A percentile compares a stretch with the other conserved stretches of the same genome.
Conservation (phyloP, 2,888 invertebrate species). For the Orchesellides sinensis region DNA sequence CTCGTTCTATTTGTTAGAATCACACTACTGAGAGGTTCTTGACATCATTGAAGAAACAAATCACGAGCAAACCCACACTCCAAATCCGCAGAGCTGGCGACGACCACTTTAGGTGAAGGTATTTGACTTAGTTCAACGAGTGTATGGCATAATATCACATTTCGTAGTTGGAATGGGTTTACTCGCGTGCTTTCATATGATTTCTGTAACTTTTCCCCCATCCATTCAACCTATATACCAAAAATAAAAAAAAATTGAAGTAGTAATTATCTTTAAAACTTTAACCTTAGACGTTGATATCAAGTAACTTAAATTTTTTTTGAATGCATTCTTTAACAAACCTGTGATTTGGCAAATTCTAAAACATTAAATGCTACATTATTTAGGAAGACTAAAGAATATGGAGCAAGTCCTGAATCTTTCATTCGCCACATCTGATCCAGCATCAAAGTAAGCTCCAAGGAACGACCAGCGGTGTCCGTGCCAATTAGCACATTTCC, state of each 20-base stretch:
- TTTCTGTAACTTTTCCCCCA: conserved; percentile 81
- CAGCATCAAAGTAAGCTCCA: conserved; percentile 80
- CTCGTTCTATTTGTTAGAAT: conserved; percentile 83
- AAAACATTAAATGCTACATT: conserved; percentile 81
- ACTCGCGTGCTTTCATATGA: conserved; percentile 74
- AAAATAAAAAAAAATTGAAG: not conserved
- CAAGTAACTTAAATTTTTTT: not conserved
- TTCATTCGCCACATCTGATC: conserved; percentile 78
- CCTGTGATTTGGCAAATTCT: conserved; percentile 81
- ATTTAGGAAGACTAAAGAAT: conserved; percentile 80
- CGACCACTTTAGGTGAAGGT: conserved; percentile 80
- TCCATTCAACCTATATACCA: conserved; percentile 80
- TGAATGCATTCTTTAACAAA: conserved; percentile 61
- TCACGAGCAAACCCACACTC: conserved; percentile 81
- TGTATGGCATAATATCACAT: conserved; percentile 80
- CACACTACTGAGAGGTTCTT: conserved; percentile 80
- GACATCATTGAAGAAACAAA: conserved; percentile 80
- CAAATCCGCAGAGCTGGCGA: conserved; percentile 80
- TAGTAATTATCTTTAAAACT: too few species aligned
- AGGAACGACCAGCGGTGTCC: conserved; percentile 81
- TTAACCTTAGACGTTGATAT: not conserved
- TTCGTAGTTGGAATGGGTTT: conserved; percentile 80
- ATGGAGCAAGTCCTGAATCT: conserved; percentile 80
- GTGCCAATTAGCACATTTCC: conserved; percentile 81
- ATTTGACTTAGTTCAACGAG: conserved; percentile 79